These are phyloP conservation scores for Neelides sp. DNA, from an alignment of 1,140 invertebrate species.

Conservation along the genomic window DNA sequence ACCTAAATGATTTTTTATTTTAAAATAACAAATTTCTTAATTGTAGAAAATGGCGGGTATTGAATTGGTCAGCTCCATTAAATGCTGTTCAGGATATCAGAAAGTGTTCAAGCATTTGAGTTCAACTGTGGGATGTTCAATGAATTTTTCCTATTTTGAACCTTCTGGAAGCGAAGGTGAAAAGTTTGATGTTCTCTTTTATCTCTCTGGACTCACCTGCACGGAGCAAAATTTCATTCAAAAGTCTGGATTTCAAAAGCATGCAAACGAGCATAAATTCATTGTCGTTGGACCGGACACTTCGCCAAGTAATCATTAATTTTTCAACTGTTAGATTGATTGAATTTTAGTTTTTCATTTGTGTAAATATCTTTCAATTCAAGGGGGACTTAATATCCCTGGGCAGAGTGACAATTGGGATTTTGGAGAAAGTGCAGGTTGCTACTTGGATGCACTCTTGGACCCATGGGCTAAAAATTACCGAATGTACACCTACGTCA, in stretches of 20 bases:
- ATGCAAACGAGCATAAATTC: slow-evolving; percentile 65
- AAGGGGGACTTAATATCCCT: slow-evolving; percentile 68
- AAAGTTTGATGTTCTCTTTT: slow-evolving; percentile 80
- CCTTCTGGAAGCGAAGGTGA: slow-evolving; percentile 43
- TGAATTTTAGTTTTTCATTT: background rate
- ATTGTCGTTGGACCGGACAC: slow-evolving; percentile 52
- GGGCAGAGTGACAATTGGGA: slow-evolving; percentile 84
- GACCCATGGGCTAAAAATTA: slow-evolving; percentile 90
- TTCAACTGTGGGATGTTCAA: slow-evolving; percentile 63
- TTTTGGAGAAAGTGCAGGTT: slow-evolving; percentile 89
- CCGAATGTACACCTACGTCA: slow-evolving; percentile 93
- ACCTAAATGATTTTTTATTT: too few species aligned
- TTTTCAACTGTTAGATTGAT: background rate
- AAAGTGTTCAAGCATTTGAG: slow-evolving; percentile 55
- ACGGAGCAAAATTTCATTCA: slow-evolving; percentile 93
- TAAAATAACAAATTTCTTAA: too few species aligned
- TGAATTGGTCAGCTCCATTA: slow-evolving; percentile 47
- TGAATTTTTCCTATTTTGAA: slow-evolving; percentile 85
- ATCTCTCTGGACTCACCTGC: slow-evolving; percentile 67
- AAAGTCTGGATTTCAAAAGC: slow-evolving; percentile 83
- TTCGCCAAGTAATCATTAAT: slow-evolving; percentile 18
- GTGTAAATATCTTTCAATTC: slow-evolving; percentile 10
- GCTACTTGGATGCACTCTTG: slow-evolving; percentile 84
- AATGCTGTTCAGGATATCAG: slow-evolving; percentile 67
- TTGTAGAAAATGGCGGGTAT: too few species aligned